Evolutionary conservation across 2,113 vertebrate species (phyloP).

Genomic region (Pelodiscus sinensis): DNA sequence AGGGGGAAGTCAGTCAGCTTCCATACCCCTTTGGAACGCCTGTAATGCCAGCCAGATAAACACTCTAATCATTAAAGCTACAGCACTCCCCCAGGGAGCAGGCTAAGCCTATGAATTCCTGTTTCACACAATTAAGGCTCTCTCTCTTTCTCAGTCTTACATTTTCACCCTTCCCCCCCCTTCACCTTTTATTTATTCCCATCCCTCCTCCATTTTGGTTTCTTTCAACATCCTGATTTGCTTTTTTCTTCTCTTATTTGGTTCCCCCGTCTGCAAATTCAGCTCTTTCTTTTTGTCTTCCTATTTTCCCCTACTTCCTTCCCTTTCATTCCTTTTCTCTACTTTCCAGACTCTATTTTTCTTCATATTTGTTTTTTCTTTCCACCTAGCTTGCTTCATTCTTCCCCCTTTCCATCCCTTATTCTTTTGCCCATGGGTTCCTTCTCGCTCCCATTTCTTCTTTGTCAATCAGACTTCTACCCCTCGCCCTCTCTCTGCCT

Average conservation of each 20-base stretch:
- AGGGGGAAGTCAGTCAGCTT: constrained; percentile 41
- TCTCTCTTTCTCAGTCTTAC: neutral
- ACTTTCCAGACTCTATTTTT: neutral
- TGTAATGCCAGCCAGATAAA: constrained; percentile 29
- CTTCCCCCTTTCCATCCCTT: neutral
- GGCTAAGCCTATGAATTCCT: constrained; percentile 50
- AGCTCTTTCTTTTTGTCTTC: accelerated
- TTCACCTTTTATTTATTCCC: neutral
- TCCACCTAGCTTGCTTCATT: neutral
- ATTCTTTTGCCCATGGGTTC: neutral
- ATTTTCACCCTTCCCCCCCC: neutral
- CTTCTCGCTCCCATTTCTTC: neutral
- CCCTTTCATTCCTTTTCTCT: neutral
- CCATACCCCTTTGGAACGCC: constrained; percentile 44
- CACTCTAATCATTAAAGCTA: constrained; percentile 51
- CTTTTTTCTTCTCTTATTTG: neutral
- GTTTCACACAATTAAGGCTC: constrained; percentile 43
- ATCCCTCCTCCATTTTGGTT: neutral
- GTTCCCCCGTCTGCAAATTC: neutral
- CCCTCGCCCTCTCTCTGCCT: constrained; percentile 46
- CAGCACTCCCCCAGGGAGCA: constrained; percentile 55
- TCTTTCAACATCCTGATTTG: neutral
- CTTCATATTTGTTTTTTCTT: neutral
- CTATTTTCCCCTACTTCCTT: no score
- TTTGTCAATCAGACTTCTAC: constrained; percentile 38